phyloP scores from a whole-genome alignment of 2,113 vertebrate species.

The Lates calcarifer region DNA sequence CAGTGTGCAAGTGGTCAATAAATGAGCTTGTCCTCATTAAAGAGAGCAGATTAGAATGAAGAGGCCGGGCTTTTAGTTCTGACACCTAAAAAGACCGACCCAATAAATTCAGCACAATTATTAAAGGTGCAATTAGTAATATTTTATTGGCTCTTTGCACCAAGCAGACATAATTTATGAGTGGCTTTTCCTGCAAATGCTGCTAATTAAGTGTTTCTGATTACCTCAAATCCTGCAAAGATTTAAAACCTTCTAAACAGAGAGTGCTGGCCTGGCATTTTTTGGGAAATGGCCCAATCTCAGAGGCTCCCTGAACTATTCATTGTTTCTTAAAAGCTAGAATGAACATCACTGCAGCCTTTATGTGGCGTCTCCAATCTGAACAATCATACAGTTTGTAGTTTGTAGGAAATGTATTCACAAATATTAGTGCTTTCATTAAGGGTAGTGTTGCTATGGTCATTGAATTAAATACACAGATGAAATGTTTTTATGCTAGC shows the following conservation, averaged over 20 bases:
- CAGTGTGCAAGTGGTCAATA: conserved; percentile 26
- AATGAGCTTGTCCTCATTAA: conserved; percentile 37
- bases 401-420: not conserved
- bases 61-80: conserved; percentile 22
- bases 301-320: not conserved
- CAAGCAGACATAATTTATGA: conserved; percentile 4
- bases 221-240: not conserved
- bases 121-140: conserved; percentile 34
- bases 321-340: not conserved
- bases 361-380: no score
- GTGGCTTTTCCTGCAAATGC: not conserved
- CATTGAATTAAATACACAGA: no score
- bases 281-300: conserved; percentile 6
- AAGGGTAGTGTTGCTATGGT: no score
- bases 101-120: not conserved
- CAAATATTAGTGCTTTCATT: not conserved
- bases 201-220: conserved; percentile 23
- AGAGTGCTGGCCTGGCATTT: not conserved
- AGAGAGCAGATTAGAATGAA: conserved; percentile 38
- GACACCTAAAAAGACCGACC: conserved; percentile 16
- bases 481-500: not conserved
- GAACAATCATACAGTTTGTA: no score
- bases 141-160: conserved; percentile 30
- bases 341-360: no score
- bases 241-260: conserved; percentile 9